Conservation (phyloP, 1,140 invertebrate species). For the silkworm (Bombyx mori) region ASM3026992v2 NC_085131.1:9756001-9756500, state of each 20-base stretch:
- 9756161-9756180: not conserved
- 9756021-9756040: not conserved
- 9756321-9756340: too few relatives aligned
- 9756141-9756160: not conserved
- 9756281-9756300: too few relatives aligned
- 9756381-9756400: too few relatives aligned
- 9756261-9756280: not conserved
- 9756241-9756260: not conserved
- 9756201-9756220: not conserved
- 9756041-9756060: conserved; percentile 4
- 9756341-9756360: too few relatives aligned
- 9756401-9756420: too few relatives aligned
- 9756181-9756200: not conserved
- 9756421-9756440: too few relatives aligned
- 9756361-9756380: too few relatives aligned
- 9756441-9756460: too few relatives aligned
- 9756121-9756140: conserved; percentile 1
- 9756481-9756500: too few relatives aligned
- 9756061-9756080: conserved; percentile 3
- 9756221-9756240: not conserved
- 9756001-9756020: not conserved
- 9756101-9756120: conserved; percentile 5
- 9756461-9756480: too few relatives aligned
- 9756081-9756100: conserved; percentile 8
- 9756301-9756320: too few relatives aligned